Conservation (phyloP, 2,888 invertebrate genomes). For the Gryllus longicercus region DNA sequence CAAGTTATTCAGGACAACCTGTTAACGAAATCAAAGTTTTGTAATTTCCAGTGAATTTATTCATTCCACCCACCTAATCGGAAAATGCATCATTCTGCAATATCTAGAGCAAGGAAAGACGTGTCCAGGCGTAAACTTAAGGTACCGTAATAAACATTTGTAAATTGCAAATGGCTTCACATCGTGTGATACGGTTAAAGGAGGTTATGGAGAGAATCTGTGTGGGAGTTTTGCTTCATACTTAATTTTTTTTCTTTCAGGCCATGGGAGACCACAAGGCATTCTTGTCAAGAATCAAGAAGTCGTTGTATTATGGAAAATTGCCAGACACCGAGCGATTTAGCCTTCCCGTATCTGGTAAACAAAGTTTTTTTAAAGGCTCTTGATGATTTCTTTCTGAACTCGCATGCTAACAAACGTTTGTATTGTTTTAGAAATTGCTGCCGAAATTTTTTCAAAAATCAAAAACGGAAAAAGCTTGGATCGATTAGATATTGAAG, state of each 20-base stretch:
- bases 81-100: neutral
- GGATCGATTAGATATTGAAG: conserved; percentile 71
- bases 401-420: neutral
- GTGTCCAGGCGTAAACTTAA: neutral
- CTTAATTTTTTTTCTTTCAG: conserved; percentile 48
- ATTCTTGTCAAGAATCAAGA: conserved; percentile 77
- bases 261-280: conserved; percentile 68
- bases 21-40: neutral
- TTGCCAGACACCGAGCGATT: conserved; percentile 68
- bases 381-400: no score
- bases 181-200: no score
- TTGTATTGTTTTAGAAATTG: conserved; percentile 61
- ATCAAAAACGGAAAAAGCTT: conserved; percentile 71
- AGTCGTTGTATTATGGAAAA: conserved; percentile 84
- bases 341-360: conserved; percentile 78
- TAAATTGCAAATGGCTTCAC: no score
- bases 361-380: conserved; percentile 30
- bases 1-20: neutral
- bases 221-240: conserved; percentile 17
- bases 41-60: neutral
- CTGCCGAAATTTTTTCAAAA: conserved; percentile 79
- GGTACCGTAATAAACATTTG: neutral
- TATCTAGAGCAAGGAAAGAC: neutral
- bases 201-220: no score
- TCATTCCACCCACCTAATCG: neutral